phyloP scores from a whole-genome alignment of 2,113 vertebrate species.

The Phaethornis superciliosus region DNA sequence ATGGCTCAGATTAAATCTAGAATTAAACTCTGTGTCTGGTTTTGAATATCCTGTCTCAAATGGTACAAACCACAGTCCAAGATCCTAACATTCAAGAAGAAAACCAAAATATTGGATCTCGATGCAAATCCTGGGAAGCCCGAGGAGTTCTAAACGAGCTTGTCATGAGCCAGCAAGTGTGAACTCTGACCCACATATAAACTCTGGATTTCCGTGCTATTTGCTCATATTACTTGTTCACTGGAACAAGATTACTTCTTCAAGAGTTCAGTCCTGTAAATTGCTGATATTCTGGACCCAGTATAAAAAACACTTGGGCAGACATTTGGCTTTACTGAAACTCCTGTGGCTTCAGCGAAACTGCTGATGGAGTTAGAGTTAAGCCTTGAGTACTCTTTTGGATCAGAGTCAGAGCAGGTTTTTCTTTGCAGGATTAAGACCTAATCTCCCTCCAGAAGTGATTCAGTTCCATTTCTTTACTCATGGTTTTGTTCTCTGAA shows the following conservation, averaged over 20 bases:
- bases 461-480: background rate
- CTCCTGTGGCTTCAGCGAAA: background rate
- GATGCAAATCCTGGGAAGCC: background rate
- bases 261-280: background rate
- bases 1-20: background rate
- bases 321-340: background rate
- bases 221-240: background rate
- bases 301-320: background rate
- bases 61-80: background rate
- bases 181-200: background rate
- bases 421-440: slow-evolving; percentile 8
- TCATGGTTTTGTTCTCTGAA: background rate
- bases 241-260: background rate
- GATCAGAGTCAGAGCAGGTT: slow-evolving; percentile 18
- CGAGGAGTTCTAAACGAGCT: background rate
- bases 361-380: slow-evolving; percentile 10
- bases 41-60: background rate
- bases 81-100: background rate
- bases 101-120: background rate
- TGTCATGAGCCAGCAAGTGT: background rate
- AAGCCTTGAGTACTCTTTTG: slow-evolving; percentile 27
- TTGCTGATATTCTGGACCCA: background rate
- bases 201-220: background rate
- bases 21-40: background rate
- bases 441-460: slow-evolving; percentile 24